phyloP scores from a whole-genome alignment of 2,797 vertebrate genomes.

The Cuniculus paca region DNA sequence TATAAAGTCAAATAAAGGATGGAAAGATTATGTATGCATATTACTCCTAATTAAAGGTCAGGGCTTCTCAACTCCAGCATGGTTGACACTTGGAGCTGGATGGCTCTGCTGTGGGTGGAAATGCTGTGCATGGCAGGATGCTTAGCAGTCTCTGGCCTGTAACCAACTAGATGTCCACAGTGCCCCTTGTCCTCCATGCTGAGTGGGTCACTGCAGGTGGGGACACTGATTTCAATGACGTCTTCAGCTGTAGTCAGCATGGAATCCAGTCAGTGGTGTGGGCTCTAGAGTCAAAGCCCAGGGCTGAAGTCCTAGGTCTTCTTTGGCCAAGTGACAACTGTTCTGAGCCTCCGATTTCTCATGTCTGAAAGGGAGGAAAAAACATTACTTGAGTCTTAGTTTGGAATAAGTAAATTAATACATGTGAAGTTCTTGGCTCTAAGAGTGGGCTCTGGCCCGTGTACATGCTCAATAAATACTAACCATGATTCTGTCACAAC shows the following conservation, averaged over 20 bases:
- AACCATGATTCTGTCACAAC: background rate
- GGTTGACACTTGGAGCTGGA: background rate
- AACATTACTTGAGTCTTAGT: background rate
- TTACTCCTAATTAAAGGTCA: background rate
- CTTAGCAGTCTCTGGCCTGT: background rate
- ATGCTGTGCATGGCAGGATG: background rate
- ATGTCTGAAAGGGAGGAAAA: background rate
- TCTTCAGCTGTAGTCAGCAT: background rate
- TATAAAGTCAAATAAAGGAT: constrained; percentile 16
- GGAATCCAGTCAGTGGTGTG: background rate
- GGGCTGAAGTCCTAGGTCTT: background rate
- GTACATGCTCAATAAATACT: background rate
- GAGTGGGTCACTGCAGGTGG: background rate
- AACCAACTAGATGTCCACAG: accelerated
- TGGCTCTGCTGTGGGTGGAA: background rate
- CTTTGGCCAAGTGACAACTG: background rate
- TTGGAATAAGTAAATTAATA: constrained; percentile 5
- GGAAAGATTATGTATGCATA: background rate
- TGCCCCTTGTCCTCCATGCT: accelerated
- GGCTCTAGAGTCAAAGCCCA: background rate
- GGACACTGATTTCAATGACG: background rate
- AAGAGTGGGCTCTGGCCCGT: background rate
- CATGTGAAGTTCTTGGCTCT: background rate
- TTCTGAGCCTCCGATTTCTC: background rate
- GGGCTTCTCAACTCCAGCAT: background rate